Evolutionary conservation across 1,140 invertebrate species (phyloP).

Genomic region (Diachasma alloeum): DNA sequence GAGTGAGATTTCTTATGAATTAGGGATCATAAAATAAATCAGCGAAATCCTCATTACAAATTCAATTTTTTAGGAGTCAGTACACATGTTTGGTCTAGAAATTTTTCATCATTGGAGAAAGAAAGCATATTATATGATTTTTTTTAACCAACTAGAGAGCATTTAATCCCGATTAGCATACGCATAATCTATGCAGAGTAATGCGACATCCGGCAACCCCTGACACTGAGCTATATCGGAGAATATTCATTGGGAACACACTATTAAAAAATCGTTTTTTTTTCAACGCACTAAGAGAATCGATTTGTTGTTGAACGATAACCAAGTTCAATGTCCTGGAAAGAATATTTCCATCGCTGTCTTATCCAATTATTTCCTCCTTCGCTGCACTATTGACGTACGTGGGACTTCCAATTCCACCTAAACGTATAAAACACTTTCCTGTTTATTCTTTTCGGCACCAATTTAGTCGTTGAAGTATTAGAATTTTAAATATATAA

Average conservation of each 20-base stretch:
- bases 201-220: slow-evolving; percentile 59
- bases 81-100: too few species aligned
- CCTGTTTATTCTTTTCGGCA: background rate
- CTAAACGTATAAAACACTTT: background rate
- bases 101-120: background rate
- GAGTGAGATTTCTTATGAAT: too few species aligned
- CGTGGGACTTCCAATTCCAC: background rate
- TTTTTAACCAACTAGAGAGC: background rate
- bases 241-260: slow-evolving; percentile 59
- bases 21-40: too few species aligned
- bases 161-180: slow-evolving; percentile 30
- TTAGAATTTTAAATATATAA: background rate
- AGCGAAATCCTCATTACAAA: too few species aligned
- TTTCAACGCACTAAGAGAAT: slow-evolving; percentile 4
- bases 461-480: background rate
- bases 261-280: slow-evolving; percentile 54
- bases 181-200: slow-evolving; percentile 51
- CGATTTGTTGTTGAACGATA: background rate
- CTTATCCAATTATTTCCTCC: background rate
- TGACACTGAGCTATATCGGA: slow-evolving; percentile 44
- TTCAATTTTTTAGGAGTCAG: too few species aligned
- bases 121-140: background rate
- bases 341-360: background rate
- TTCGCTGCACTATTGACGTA: background rate
- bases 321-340: slow-evolving; percentile 37